These are phyloP conservation scores for Etheostoma cragini DNA, from an alignment of 2,113 vertebrate species.

Conservation along the genomic window DNA sequence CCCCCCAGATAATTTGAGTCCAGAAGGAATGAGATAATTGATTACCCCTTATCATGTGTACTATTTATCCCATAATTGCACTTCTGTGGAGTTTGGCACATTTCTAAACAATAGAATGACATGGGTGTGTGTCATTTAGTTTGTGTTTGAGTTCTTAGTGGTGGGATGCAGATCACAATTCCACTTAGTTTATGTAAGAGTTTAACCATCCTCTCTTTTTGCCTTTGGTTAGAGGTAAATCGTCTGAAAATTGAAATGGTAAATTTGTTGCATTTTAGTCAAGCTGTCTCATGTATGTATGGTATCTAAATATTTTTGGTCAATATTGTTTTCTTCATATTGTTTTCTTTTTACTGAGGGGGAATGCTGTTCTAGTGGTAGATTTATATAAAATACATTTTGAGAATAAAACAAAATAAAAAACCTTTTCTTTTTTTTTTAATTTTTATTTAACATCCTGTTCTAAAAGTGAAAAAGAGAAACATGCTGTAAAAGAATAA, in stretches of 20 bases:
- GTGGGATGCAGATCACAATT: conserved; percentile 56
- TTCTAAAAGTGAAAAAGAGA: conserved; percentile 87
- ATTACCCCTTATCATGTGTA: conserved; percentile 2
- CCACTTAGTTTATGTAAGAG: conserved; percentile 42
- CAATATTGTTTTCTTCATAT: conserved; percentile 63
- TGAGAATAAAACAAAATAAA: conserved; percentile 81
- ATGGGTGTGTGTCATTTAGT: conserved; percentile 52
- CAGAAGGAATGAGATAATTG: not conserved
- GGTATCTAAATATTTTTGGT: conserved; percentile 79
- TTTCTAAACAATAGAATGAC: conserved; percentile 70
- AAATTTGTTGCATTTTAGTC: conserved; percentile 89
- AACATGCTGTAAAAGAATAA: conserved; percentile 88
- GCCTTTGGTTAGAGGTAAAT: conserved; percentile 72
- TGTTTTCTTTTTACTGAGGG: conserved; percentile 85
- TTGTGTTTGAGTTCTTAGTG: conserved; percentile 61
- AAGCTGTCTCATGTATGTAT: conserved; percentile 86
- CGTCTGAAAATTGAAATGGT: conserved; percentile 88
- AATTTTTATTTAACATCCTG: conserved; percentile 90
- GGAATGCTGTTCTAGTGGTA: conserved; percentile 91
- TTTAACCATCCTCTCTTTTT: conserved; percentile 64
- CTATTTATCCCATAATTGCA: conserved; percentile 38
- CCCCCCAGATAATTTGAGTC: conserved; percentile 7
- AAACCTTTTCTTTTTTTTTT: conserved; percentile 68
- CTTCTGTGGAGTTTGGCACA: conserved; percentile 73
- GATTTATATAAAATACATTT: conserved; percentile 89